Conservation (phyloP, 2,113 vertebrate species). For the Sphyrna mokarran region DNA sequence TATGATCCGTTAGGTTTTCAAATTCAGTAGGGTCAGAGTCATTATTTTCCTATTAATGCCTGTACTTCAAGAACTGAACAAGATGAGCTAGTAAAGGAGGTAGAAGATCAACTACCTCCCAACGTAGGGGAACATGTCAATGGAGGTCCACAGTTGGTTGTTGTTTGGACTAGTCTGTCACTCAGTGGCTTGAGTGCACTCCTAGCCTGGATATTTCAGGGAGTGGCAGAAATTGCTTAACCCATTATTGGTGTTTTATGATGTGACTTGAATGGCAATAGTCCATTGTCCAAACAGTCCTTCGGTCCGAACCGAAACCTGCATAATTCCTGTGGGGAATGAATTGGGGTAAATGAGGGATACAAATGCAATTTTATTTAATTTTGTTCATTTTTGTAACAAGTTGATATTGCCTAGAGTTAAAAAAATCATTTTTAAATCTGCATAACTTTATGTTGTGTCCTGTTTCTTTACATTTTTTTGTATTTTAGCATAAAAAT, state of each 20-base stretch:
- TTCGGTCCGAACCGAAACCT: background rate
- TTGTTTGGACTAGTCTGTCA: slow-evolving; percentile 8
- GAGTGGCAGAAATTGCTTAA: background rate
- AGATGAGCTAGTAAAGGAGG: background rate
- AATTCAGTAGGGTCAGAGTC: background rate
- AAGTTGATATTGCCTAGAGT: background rate
- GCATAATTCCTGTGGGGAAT: background rate
- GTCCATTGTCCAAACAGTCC: background rate
- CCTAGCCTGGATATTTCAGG: background rate
- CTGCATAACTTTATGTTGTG: background rate
- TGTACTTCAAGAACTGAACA: background rate
- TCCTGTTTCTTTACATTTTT: slow-evolving; percentile 11
- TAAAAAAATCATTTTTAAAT: background rate
- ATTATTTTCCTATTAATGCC: background rate
- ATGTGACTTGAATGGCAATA: background rate
- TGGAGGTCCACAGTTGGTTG: background rate
- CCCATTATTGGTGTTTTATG: background rate
- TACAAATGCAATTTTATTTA: background rate
- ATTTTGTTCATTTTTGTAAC: background rate
- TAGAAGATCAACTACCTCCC: background rate
- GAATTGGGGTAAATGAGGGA: background rate
- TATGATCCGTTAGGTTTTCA: background rate
- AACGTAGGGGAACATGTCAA: background rate
- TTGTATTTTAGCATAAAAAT: background rate
- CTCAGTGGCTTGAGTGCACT: background rate